These are phyloP conservation scores for Linnaemya vulpina DNA, from an alignment of 2,888 invertebrate species.

Conservation along the genomic window DNA sequence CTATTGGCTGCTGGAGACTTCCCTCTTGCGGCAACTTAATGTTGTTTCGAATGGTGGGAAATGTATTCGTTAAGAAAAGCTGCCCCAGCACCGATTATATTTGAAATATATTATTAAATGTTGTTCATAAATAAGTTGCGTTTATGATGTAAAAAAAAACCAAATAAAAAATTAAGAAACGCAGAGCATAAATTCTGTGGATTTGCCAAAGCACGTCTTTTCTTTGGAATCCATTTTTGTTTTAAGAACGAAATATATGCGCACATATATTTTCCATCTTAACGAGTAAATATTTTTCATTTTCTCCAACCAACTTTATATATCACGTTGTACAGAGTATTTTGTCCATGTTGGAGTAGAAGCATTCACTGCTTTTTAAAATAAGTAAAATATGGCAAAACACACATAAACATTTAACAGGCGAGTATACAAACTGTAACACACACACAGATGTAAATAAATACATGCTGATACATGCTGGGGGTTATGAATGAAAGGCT, in stretches of 20 bases:
- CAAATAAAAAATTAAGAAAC: too few species aligned
- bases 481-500: background rate
- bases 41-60: background rate
- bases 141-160: too few species aligned
- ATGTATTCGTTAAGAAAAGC: too few species aligned
- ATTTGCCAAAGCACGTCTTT: conserved; percentile 11
- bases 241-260: background rate
- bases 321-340: background rate
- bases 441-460: too few species aligned
- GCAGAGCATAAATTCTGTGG: background rate
- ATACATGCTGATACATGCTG: background rate
- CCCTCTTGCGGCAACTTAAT: too few species aligned
- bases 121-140: too few species aligned
- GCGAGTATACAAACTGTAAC: too few species aligned
- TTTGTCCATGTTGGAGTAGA: background rate
- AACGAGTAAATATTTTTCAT: background rate
- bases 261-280: background rate
- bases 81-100: too few species aligned
- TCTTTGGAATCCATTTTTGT: background rate
- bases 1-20: too few species aligned
- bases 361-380: conserved; percentile 45
- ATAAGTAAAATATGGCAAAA: conserved; percentile 48
- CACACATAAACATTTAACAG: conserved; percentile 3
- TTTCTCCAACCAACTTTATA: background rate
- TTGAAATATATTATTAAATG: too few species aligned